phyloP scores from a whole-genome alignment of 2,888 invertebrate genomes.

The Lasioglossum lativentre region DNA sequence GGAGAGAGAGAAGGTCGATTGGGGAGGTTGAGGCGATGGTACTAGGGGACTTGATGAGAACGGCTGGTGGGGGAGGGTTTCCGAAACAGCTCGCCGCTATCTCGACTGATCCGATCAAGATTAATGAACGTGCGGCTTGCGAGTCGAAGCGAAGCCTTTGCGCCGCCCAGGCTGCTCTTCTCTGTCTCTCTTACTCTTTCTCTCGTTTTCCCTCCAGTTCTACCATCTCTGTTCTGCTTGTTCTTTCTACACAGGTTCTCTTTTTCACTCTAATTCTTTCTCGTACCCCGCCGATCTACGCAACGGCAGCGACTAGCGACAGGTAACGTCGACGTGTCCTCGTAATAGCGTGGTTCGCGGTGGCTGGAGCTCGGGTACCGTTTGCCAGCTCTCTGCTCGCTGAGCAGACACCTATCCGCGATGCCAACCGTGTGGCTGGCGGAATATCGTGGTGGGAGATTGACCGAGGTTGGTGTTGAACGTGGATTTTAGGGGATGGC shows the following conservation, averaged over 20 bases:
- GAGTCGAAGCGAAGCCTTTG: constrained; percentile 83
- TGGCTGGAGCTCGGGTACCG: constrained; percentile 45
- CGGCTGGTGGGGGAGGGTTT: constrained; percentile 81
- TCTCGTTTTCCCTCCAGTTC: constrained; percentile 17
- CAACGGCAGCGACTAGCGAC: constrained; percentile 77
- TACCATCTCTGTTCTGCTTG: constrained; percentile 42
- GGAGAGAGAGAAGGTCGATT: constrained; percentile 52
- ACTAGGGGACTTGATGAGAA: constrained; percentile 79
- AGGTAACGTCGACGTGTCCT: constrained; percentile 76
- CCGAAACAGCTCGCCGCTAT: constrained; percentile 84
- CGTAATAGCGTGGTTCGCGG: constrained; percentile 70
- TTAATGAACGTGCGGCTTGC: constrained; percentile 87
- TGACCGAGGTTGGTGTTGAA: not conserved
- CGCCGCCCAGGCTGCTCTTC: constrained; percentile 74
- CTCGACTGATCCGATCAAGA: constrained; percentile 84
- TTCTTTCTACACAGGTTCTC: not conserved
- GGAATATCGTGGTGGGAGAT: not conserved
- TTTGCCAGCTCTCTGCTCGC: not conserved
- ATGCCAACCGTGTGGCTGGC: not conserved
- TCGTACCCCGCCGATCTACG: constrained; percentile 52
- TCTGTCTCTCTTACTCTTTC: constrained; percentile 50
- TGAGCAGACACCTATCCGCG: not conserved
- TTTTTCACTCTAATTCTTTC: constrained; percentile 52
- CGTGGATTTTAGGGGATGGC: not conserved
- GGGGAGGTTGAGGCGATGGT: constrained; percentile 66